phyloP scores from a whole-genome alignment of 2,113 vertebrate genomes.

The Trogon melanurus region DNA sequence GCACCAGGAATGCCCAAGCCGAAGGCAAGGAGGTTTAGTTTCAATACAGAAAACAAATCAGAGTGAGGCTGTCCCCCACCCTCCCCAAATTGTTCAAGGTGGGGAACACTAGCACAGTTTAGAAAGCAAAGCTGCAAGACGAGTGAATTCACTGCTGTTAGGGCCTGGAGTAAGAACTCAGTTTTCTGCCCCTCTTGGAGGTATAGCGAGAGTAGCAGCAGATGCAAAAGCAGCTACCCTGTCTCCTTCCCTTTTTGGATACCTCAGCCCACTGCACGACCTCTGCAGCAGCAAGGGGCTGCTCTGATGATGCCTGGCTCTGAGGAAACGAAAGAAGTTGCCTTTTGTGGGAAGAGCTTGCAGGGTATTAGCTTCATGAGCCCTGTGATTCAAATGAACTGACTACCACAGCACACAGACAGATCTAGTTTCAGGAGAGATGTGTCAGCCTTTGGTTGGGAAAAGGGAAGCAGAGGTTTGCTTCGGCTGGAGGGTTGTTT shows the following conservation, averaged over 20 bases:
- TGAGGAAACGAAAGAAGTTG: not conserved
- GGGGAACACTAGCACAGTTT: accelerated
- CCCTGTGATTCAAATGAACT: too few relatives aligned
- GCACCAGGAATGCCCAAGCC: not conserved
- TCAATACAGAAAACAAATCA: accelerated
- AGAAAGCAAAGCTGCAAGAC: not conserved
- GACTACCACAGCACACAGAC: not conserved
- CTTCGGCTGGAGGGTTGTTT: not conserved
- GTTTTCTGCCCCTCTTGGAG: not conserved
- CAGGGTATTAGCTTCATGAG: not conserved
- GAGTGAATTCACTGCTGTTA: too few relatives aligned
- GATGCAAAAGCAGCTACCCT: not conserved
- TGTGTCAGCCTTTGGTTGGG: not conserved
- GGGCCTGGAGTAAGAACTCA: not conserved
- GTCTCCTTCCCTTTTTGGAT: not conserved
- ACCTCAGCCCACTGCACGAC: not conserved
- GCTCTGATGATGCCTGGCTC: accelerated
- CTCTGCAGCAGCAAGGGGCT: not conserved
- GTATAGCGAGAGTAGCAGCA: not conserved
- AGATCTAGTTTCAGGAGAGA: not conserved
- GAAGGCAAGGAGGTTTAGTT: not conserved
- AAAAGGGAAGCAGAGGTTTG: not conserved
- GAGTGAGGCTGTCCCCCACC: not conserved
- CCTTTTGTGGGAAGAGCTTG: accelerated
- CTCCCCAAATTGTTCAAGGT: accelerated